Conservation (phyloP, 2,888 invertebrate species). For the Drosophila helvetica region DNA sequence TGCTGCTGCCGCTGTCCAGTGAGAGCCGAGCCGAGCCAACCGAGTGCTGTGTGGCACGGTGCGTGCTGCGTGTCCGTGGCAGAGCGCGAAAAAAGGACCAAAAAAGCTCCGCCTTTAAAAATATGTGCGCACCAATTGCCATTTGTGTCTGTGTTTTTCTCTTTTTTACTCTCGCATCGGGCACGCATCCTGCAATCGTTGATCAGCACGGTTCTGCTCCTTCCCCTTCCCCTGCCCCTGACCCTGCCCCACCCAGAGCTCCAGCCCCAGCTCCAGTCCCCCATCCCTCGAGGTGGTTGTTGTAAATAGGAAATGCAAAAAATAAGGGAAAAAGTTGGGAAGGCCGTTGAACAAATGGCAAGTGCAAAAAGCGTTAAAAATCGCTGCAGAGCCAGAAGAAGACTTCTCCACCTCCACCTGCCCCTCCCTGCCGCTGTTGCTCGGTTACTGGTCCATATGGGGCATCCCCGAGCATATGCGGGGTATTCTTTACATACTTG, state of each 20-base stretch:
- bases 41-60: conserved; percentile 10
- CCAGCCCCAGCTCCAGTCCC: not conserved
- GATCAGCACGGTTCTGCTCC: conserved; percentile 51
- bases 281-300: conserved; percentile 37
- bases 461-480: conserved; percentile 73
- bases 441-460: conserved; percentile 70
- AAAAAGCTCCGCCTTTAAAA: conserved; percentile 83
- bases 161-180: conserved; percentile 74
- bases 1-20: conserved; percentile 51
- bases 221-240: not conserved
- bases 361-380: conserved; percentile 77
- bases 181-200: conserved; percentile 55
- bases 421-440: conserved; percentile 17
- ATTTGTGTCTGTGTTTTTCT: conserved; percentile 80
- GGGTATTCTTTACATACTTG: conserved; percentile 74
- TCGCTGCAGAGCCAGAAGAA: conserved; percentile 53
- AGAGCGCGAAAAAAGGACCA: conserved; percentile 80
- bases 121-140: conserved; percentile 81
- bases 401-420: conserved; percentile 58
- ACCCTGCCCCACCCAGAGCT: no score
- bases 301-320: conserved; percentile 64
- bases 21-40: conserved; percentile 29
- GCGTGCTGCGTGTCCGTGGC: conserved; percentile 55
- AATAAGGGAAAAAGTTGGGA: conserved; percentile 44
- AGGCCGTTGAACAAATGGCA: conserved; percentile 72